A percentile compares a stretch with the other conserved stretches of the same genome.
Conservation (phyloP, 2,888 invertebrate species). For the Mallateleia sp. region DNA sequence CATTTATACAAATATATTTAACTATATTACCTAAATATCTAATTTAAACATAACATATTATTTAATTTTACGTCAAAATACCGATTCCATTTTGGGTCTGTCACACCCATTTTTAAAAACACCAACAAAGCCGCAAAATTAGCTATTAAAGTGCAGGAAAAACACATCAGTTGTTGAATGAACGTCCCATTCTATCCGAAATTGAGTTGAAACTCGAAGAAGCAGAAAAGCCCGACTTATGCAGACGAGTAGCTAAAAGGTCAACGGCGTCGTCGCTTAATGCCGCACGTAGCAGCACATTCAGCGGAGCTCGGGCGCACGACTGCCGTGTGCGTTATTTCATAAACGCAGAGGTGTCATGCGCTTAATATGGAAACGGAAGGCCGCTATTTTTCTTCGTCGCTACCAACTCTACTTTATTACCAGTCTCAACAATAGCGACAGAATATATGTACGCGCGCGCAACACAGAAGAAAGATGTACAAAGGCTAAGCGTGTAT, state of each 20-base stretch:
- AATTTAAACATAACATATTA: too few species aligned
- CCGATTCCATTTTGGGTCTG: too few species aligned
- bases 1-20: too few species aligned
- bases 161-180: too few species aligned
- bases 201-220: background rate
- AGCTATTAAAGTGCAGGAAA: too few species aligned
- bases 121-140: too few species aligned
- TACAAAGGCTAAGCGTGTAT: slow-evolving; percentile 56
- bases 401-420: slow-evolving; percentile 71
- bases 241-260: slow-evolving; percentile 14
- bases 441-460: slow-evolving; percentile 41
- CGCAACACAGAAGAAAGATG: slow-evolving; percentile 61
- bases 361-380: slow-evolving; percentile 73
- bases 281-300: slow-evolving; percentile 37
- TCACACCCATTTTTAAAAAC: too few species aligned
- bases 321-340: slow-evolving; percentile 50
- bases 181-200: too few species aligned
- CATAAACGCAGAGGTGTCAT: slow-evolving; percentile 50
- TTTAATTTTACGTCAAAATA: too few species aligned
- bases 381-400: slow-evolving; percentile 74
- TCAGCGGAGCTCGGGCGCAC: slow-evolving; percentile 19
- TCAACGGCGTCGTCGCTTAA: slow-evolving; percentile 37
- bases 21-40: too few species aligned
- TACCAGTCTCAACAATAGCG: slow-evolving; percentile 68
- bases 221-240: slow-evolving; percentile 6